A percentile compares a stretch with the other conserved stretches of the same genome.
phyloP scores from a whole-genome alignment of 2,888 invertebrate species.

The Meliscaeva auricollis region DNA sequence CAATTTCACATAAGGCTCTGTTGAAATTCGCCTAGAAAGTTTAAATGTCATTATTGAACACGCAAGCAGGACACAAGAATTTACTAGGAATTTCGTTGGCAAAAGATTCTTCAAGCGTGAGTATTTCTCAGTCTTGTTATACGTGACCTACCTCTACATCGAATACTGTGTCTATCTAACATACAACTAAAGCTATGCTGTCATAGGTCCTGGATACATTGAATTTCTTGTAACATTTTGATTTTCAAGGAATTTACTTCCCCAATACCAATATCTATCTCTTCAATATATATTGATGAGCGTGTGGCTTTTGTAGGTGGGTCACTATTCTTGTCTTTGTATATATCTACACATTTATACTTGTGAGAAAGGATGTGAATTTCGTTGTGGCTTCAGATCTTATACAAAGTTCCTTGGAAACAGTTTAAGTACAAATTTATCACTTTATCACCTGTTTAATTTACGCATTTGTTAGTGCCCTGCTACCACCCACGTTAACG shows the following conservation, averaged over 20 bases:
- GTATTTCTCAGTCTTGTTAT: not conserved
- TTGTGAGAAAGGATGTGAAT: not conserved
- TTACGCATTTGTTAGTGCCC: constrained; percentile 59
- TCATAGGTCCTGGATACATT: not conserved
- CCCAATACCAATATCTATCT: constrained; percentile 21
- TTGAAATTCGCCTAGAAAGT: not conserved
- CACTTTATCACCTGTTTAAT: constrained; percentile 69
- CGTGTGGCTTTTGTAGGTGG: constrained; percentile 4
- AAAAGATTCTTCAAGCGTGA: constrained; percentile 20
- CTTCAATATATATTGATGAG: constrained; percentile 4
- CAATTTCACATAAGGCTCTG: not conserved
- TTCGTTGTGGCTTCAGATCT: constrained; percentile 21
- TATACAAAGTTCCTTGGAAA: constrained; percentile 1
- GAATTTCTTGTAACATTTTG: constrained; percentile 45
- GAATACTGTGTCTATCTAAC: too few relatives aligned
- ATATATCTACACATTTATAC: not conserved
- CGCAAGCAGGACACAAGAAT: constrained; percentile 24
- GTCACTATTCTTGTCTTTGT: not conserved
- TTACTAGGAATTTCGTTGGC: constrained; percentile 34
- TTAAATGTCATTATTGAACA: constrained; percentile 16
- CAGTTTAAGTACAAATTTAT: constrained; percentile 66
- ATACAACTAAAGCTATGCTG: too few relatives aligned
- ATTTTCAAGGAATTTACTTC: constrained; percentile 26
- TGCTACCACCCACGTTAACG: constrained; percentile 31
- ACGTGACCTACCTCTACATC: not conserved